Evolutionary conservation across 2,888 invertebrate genomes (phyloP), one percentile per base, ranked within the genome.

Genomic region (Altica lythri): DNA sequence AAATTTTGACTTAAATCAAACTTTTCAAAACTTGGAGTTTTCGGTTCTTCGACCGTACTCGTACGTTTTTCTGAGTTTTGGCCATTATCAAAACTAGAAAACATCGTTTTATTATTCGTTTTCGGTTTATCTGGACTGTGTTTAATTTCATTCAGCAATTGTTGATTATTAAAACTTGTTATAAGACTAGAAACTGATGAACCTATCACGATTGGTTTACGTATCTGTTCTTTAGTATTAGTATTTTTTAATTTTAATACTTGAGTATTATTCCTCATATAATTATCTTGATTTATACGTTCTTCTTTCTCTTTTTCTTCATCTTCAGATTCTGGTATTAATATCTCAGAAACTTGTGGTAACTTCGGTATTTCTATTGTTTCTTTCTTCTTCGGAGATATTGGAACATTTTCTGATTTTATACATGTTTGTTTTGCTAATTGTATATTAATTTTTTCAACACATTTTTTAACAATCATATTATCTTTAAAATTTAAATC

Each of bases 1-100:
- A 89, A 89, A 74, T 88, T 88, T 72, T 88, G 86, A 58, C 86
- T 83, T 67, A 88, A 80, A 70, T 86, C 86, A 68, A 84, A 86
- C 66, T 83, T 83, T 70, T 81, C 81, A 60, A 67, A 67, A 80
- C 67, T 65, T 55, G 59, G 60, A 59, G 60, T 60, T 48, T 55
- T 57, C 5, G 44, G 45, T 51, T 59, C 45, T 13, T 60, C 57
- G 22, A 64, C 57, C 29, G 51, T 48, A 38, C 53, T 34, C 17
- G 46, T 27, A 2, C 69, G 72, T 59, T 72, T 75, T 53, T 75
- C 74, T 53, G 68, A 69, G 66, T 72, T 73, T 73, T 76, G 75
- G 50, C 68, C 38, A 54, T 67, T 70, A 58, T 76, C 75, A 73
- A 77, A 76, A 69, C 73, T 75, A 53, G 76, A 69, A 72, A 76